phyloP scores from a whole-genome alignment of 2,113 vertebrate species.

The Sapajus apella region DNA sequence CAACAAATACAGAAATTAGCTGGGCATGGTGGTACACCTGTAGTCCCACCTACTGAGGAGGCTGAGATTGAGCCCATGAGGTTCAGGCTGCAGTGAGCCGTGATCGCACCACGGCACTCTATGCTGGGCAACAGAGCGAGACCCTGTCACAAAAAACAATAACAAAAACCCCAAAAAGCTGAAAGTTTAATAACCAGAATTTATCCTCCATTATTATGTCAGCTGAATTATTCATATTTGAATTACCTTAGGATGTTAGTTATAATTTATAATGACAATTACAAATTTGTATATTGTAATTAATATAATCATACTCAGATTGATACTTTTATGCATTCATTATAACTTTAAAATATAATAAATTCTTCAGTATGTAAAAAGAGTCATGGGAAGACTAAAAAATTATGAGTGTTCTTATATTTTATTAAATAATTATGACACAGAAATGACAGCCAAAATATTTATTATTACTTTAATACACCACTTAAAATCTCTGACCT shows the following conservation, averaged over 20 bases:
- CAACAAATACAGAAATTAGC: too few species aligned
- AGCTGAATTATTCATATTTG: not conserved
- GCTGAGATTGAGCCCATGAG: too few species aligned
- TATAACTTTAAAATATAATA: not conserved
- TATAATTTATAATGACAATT: not conserved
- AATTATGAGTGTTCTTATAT: not conserved
- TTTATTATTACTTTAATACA: conserved; percentile 28
- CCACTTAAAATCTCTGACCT: conserved; percentile 34
- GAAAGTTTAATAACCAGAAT: not conserved
- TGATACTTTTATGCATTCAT: not conserved
- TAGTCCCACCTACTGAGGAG: too few species aligned
- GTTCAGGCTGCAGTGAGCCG: too few species aligned
- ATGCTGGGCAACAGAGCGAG: too few species aligned
- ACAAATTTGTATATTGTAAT: not conserved
- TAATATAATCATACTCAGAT: not conserved
- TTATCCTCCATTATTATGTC: not conserved
- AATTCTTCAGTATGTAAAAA: not conserved
- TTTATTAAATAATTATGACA: conserved; percentile 56
- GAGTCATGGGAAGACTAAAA: not conserved
- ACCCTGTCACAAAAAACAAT: too few species aligned
- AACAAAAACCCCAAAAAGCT: not conserved
- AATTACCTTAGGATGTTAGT: not conserved
- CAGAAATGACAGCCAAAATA: conserved; percentile 30
- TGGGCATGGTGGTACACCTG: too few species aligned
- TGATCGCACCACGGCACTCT: too few species aligned